These are phyloP conservation scores for Megalops cyprinoides DNA, from an alignment of 2,797 vertebrate genomes.

Conservation along the genomic window DNA sequence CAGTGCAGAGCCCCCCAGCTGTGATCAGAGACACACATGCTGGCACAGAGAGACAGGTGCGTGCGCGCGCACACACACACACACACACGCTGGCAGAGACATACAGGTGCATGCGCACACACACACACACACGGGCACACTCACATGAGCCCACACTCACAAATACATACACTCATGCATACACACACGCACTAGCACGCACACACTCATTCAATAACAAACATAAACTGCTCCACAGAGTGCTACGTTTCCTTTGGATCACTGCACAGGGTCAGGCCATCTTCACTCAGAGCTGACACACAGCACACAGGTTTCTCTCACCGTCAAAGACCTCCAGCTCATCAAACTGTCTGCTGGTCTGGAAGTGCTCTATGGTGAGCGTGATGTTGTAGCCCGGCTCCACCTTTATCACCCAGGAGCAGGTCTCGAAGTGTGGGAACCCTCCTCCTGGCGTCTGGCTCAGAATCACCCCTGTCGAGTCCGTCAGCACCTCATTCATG, in stretches of 20 bases:
- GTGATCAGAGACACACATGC: too few species aligned
- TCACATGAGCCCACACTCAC: not conserved
- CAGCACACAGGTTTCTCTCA: slow-evolving; percentile 63
- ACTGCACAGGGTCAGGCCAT: too few species aligned
- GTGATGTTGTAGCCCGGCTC: slow-evolving; percentile 91
- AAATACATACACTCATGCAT: not conserved
- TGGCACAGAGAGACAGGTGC: too few species aligned
- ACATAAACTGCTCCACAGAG: not conserved
- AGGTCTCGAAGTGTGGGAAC: slow-evolving; percentile 95
- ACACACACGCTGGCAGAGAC: not conserved
- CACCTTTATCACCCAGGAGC: slow-evolving; percentile 94
- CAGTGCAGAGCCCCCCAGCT: too few species aligned
- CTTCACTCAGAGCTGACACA: slow-evolving; percentile 16
- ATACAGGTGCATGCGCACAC: not conserved
- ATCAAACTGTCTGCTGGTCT: slow-evolving; percentile 94
- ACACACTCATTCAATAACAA: too few species aligned
- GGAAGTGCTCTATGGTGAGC: slow-evolving; percentile 92
- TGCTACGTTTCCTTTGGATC: not conserved
- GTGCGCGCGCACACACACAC: too few species aligned
- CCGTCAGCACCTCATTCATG: slow-evolving; percentile 89
- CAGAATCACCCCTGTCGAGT: slow-evolving; percentile 91
- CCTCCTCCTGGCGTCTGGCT: slow-evolving; percentile 90
- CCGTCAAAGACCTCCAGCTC: slow-evolving; percentile 97
- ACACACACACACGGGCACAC: too few species aligned
- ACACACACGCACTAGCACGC: too few species aligned